These are phyloP conservation scores for Heliconius hortense DNA, from an alignment of 2,888 invertebrate genomes.

Conservation along the genomic window DNA sequence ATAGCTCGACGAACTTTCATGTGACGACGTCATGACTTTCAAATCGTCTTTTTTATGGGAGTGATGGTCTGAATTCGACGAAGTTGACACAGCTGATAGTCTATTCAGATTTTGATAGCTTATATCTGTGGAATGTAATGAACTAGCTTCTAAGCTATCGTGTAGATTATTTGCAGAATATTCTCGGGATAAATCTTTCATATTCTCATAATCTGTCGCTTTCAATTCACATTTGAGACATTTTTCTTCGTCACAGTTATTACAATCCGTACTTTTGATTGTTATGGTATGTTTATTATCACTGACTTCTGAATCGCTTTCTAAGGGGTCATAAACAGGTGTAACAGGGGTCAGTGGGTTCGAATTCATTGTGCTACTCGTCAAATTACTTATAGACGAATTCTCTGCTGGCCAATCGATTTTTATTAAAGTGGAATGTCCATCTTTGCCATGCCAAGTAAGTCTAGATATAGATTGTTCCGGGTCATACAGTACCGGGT, in stretches of 20 bases:
- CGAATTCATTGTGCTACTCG: constrained; percentile 63
- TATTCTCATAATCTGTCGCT: constrained; percentile 64
- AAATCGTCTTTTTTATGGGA: constrained; percentile 57
- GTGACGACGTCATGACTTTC: constrained; percentile 74
- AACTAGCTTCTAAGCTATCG: constrained; percentile 66
- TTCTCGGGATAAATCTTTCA: constrained; percentile 49
- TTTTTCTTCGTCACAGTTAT: constrained; percentile 64
- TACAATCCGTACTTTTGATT: constrained; percentile 60
- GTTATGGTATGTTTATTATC: constrained; percentile 72
- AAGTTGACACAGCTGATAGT: constrained; percentile 71
- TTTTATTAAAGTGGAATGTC: constrained; percentile 73
- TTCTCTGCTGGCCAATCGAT: constrained; percentile 74
- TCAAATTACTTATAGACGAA: constrained; percentile 60
- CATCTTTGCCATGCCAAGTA: constrained; percentile 76
- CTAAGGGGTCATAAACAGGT: constrained; percentile 69
- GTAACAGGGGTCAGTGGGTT: constrained; percentile 67
- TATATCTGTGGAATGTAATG: constrained; percentile 69
- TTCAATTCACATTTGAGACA: constrained; percentile 74
- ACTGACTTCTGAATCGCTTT: constrained; percentile 72
- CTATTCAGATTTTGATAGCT: constrained; percentile 78
- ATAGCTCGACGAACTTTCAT: constrained; percentile 73
- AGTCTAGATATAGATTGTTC: constrained; percentile 53
- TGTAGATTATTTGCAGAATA: constrained; percentile 47
- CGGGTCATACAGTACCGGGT: constrained; percentile 53
- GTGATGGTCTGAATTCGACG: constrained; percentile 64